Percentiles rank a stretch among this genome's conserved stretches.
Evolutionary conservation across 2,888 invertebrate species (phyloP).

Genomic region (Orthosia cruda): DNA sequence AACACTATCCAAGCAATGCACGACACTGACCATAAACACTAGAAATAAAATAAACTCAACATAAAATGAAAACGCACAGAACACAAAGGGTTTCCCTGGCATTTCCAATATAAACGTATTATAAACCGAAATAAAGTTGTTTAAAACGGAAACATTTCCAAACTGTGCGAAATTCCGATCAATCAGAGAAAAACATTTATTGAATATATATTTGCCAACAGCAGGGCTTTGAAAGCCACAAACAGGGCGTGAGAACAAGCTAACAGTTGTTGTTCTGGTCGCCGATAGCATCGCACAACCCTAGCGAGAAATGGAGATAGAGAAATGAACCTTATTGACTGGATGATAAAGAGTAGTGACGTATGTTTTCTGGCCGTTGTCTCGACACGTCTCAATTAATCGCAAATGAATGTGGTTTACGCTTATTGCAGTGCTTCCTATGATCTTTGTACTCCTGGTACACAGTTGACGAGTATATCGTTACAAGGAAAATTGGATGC

Average conservation of each 20-base stretch:
- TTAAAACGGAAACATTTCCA: constrained; percentile 30
- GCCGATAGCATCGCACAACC: constrained; percentile 73
- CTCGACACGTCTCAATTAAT: constrained; percentile 84
- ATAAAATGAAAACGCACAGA: constrained; percentile 20
- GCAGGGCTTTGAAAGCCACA: constrained; percentile 78
- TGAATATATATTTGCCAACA: constrained; percentile 75
- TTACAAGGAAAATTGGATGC: constrained; percentile 62
- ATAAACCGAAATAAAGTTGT: constrained; percentile 27
- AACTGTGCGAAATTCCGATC: constrained; percentile 52
- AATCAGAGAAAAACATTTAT: constrained; percentile 74
- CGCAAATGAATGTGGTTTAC: constrained; percentile 78
- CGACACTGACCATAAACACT: constrained; percentile 2
- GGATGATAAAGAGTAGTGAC: constrained; percentile 57
- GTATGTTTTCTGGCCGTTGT: constrained; percentile 67
- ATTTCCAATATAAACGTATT: constrained; percentile 23
- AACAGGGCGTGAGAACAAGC: constrained; percentile 84
- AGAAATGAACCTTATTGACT: constrained; percentile 71
- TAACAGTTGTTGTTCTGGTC: constrained; percentile 78
- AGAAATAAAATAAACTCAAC: constrained; percentile 25
- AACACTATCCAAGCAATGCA: constrained; percentile 5
- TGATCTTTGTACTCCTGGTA: constrained; percentile 70
- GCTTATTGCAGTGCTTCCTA: constrained; percentile 74
- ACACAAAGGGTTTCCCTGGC: constrained; percentile 20
- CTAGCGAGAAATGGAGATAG: constrained; percentile 54
- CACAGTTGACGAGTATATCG: constrained; percentile 41